phyloP scores from a whole-genome alignment of 1,140 invertebrate genomes.

The Micrasema minimum region DNA sequence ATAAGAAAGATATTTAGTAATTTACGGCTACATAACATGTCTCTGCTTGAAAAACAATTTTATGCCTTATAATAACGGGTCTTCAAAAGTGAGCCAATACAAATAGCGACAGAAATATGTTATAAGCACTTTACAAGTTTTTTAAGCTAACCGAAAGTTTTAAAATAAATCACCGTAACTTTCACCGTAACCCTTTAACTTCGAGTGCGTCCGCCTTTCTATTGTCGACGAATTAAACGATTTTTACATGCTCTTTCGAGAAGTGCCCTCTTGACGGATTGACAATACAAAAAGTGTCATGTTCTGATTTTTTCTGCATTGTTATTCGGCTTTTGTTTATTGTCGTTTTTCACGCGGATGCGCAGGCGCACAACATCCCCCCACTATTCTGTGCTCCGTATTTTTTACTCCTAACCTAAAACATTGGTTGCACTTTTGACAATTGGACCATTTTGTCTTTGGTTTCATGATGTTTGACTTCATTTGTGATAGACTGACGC shows the following conservation, averaged over 20 bases:
- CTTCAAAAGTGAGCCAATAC: no score
- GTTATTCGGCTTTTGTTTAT: constrained; percentile 43
- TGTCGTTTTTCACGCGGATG: constrained; percentile 39
- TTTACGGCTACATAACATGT: no score
- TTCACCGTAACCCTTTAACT: constrained; percentile 32
- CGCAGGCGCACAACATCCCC: constrained; percentile 16
- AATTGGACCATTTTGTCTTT: constrained; percentile 22
- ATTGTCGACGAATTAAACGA: constrained; percentile 39
- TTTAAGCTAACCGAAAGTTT: no score
- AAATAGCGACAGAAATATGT: no score
- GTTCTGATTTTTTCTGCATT: constrained; percentile 51
- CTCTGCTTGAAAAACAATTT: no score
- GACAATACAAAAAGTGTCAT: constrained; percentile 53
- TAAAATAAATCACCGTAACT: neutral
- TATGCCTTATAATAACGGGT: no score
- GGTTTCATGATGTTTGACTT: constrained; percentile 20
- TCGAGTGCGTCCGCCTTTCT: constrained; percentile 13
- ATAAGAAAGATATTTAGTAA: no score
- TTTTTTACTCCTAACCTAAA: constrained; percentile 5
- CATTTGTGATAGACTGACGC: neutral
- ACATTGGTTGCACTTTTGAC: constrained; percentile 31
- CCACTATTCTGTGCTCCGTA: neutral
- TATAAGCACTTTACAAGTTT: no score
- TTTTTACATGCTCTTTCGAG: constrained; percentile 44
- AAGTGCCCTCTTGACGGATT: constrained; percentile 39